Base-by-base conservation (phyloP, 2,113 vertebrate genomes). In the Conger conger region DNA sequence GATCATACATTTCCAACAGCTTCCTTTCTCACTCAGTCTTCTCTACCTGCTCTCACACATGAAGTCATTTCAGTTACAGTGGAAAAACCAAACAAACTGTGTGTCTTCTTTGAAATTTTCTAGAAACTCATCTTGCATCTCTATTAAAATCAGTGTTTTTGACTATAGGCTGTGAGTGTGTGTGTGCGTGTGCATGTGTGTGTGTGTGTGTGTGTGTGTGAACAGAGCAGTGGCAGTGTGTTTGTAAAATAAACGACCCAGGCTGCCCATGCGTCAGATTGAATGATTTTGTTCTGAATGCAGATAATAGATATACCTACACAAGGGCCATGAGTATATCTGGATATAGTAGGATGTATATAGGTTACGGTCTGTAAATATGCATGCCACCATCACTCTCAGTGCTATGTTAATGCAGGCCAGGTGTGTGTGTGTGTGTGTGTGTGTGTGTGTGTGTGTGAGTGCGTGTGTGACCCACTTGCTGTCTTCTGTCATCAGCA, bases 401-500 rank as follows among this genome's bases (percentile, higher is more conserved):
- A 23, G 57, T 3, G 57, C 4, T 57, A 57, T 57, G 11, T 50
- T 13, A 8, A 50, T 50, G 45, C 11, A 50, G 45, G 11, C 20
- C 23, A 27, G 18, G 45, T 50, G 45, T 50, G 45, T 50, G 45
- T 50, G 45, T 4, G 20, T 33, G 6, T 68, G 27, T 27, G 40
- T 8, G 84, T 30, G 20, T 18, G 11, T 60, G 9, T 80, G 27
- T 6, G 15, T 37, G 42, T 11, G 33, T 30, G 40, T 50, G 30
- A 37, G 7, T 45, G 18, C 60, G 87, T 38, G 9, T 77, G 79
- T 57, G 82, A 88, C 95, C 96, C 90, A 97, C 97, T 33, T 30
- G 86, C 94, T 96, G 82, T 94, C 92, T 45, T 91, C 88, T 1
- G 90, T 92, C 50, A 98, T 88, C 35, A 98, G 94, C 45, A 90